A percentile compares a stretch with the other conserved stretches of the same genome.
Evolutionary conservation across 2,888 invertebrate species (phyloP).

Genomic region (Philopedon plagiatum): DNA sequence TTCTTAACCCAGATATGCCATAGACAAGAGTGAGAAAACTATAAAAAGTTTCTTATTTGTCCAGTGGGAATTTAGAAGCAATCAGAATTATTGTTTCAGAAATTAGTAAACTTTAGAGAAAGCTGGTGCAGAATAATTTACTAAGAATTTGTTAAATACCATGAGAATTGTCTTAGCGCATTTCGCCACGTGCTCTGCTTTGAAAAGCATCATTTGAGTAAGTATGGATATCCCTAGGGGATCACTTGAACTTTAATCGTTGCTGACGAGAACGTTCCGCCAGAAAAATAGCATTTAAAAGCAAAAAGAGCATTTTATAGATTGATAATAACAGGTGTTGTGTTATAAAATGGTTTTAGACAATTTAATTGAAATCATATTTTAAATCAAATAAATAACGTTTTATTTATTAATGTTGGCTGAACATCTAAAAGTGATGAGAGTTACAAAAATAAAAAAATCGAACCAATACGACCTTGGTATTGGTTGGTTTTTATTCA

Average conservation of each 20-base stretch:
- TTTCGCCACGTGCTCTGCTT: slow-evolving; percentile 58
- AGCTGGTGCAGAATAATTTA: slow-evolving; percentile 62
- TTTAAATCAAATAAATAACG: no score
- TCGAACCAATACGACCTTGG: no score
- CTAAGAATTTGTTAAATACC: slow-evolving; percentile 65
- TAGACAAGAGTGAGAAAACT: no score
- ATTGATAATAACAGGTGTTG: no score
- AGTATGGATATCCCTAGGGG: slow-evolving; percentile 50
- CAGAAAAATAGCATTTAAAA: neutral
- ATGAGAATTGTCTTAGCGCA: slow-evolving; percentile 63
- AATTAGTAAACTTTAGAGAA: slow-evolving; percentile 59
- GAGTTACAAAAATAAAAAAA: no score
- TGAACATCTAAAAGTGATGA: no score
- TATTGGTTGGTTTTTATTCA: no score
- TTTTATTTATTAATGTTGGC: no score
- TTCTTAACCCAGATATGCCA: no score
- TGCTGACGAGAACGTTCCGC: neutral
- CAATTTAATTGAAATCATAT: no score
- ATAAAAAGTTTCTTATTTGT: slow-evolving; percentile 31
- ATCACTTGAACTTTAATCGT: neutral
- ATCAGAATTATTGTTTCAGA: slow-evolving; percentile 65
- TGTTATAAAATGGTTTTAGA: no score
- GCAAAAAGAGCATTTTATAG: no score
- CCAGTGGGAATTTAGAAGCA: slow-evolving; percentile 61
- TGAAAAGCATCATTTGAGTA: slow-evolving; percentile 52